phyloP scores from a whole-genome alignment of 2,113 vertebrate genomes.

The Myodes glareolus region DNA sequence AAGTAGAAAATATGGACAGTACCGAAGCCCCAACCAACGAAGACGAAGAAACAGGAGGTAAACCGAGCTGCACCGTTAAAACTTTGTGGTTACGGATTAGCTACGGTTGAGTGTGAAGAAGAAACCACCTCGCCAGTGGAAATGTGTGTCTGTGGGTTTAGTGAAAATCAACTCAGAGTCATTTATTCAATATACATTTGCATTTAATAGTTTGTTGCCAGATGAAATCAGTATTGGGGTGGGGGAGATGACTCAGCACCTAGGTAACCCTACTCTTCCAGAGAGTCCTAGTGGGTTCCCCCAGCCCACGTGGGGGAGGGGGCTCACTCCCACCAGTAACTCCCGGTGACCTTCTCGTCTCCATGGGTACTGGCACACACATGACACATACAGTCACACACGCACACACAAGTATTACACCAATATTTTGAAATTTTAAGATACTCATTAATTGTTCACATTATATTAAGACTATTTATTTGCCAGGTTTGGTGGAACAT shows the following conservation, averaged over 20 bases:
- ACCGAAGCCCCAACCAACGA: slow-evolving; percentile 82
- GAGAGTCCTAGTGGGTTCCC: not conserved
- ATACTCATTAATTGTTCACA: not conserved
- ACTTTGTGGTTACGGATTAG: not conserved
- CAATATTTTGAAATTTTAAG: slow-evolving; percentile 46
- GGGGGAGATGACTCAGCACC: not conserved
- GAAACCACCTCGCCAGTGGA: slow-evolving; percentile 9
- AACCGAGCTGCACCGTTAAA: slow-evolving; percentile 47
- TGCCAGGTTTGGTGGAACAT: not conserved
- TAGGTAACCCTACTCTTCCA: not conserved
- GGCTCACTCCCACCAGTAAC: not conserved
- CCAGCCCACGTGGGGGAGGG: too few species aligned
- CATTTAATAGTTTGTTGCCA: slow-evolving; percentile 5
- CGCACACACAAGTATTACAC: not conserved
- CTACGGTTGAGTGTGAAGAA: not conserved
- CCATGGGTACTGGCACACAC: too few species aligned
- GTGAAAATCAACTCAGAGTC: not conserved
- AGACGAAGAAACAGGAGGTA: slow-evolving; percentile 84
- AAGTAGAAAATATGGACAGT: slow-evolving; percentile 81
- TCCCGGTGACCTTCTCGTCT: not conserved
- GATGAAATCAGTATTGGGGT: not conserved
- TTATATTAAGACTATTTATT: not conserved
- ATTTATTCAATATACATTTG: slow-evolving; percentile 28
- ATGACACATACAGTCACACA: not conserved
- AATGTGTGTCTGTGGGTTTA: not conserved